phyloP scores from a whole-genome alignment of 2,113 vertebrate genomes.

The Channa maculata region DNA sequence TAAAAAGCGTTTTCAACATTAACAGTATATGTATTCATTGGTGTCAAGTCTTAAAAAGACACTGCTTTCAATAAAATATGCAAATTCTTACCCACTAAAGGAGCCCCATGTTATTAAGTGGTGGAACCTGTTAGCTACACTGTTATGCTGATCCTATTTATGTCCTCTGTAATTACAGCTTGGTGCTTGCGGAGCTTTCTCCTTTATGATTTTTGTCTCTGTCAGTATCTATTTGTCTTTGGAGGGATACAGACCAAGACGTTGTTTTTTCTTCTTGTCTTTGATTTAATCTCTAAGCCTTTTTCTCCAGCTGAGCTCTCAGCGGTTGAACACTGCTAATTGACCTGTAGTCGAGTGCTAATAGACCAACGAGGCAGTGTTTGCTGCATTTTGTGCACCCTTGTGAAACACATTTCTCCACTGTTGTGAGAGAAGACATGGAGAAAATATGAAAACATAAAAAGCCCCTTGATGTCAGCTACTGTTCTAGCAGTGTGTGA shows the following conservation, averaged over 20 bases:
- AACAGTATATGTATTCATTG: constrained; percentile 33
- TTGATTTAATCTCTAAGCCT: constrained; percentile 54
- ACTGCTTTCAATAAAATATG: constrained; percentile 2
- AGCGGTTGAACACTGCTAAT: constrained; percentile 57
- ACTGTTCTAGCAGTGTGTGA: constrained; percentile 62
- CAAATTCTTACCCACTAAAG: constrained; percentile 19
- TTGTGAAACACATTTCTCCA: constrained; percentile 19
- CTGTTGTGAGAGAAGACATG: constrained; percentile 27
- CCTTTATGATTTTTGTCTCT: constrained; percentile 32
- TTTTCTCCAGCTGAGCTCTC: constrained; percentile 62
- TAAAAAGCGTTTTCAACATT: constrained; percentile 43
- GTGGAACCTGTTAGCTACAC: constrained; percentile 19
- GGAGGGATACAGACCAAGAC: constrained; percentile 28
- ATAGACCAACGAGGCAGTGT: constrained; percentile 54
- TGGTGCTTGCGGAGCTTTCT: constrained; percentile 24
- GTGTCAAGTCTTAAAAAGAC: constrained; percentile 32
- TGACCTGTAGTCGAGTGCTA: constrained; percentile 66
- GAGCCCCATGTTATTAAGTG: constrained; percentile 21
- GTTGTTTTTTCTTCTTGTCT: constrained; percentile 2
- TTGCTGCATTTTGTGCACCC: constrained; percentile 43
- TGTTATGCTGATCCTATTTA: constrained; percentile 47
- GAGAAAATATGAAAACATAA: constrained; percentile 43
- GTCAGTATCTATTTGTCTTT: constrained; percentile 53
- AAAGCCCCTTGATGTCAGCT: constrained; percentile 69
- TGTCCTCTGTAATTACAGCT: constrained; percentile 52